Conservation (phyloP, 2,113 vertebrate genomes). For the Tyto alba region DNA sequence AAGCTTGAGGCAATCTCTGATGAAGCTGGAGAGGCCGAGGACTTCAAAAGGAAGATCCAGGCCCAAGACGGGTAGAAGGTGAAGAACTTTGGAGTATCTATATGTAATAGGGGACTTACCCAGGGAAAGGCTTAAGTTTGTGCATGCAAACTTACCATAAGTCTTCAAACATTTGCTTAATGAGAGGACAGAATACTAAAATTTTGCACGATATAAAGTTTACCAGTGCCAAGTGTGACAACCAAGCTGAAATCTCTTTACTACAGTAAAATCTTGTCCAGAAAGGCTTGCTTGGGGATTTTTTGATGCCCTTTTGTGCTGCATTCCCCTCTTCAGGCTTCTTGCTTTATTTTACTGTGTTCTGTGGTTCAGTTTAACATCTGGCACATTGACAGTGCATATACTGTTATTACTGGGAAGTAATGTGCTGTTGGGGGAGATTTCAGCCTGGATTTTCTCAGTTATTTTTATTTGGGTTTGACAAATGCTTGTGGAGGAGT, state of each 20-base stretch:
- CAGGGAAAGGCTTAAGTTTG: background rate
- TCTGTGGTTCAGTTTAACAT: background rate
- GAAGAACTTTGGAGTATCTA: constrained; percentile 39
- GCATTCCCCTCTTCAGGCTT: background rate
- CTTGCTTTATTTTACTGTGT: background rate
- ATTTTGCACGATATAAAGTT: background rate
- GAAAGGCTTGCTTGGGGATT: background rate
- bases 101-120: background rate
- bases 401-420: background rate
- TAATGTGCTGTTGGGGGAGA: background rate
- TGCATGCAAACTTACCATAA: background rate
- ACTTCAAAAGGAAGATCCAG: constrained; percentile 92
- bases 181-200: background rate
- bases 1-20: constrained; percentile 92
- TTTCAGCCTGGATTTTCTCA: background rate
- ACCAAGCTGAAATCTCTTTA: background rate
- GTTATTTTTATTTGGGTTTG: background rate
- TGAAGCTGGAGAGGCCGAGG: constrained; percentile 92
- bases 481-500: background rate
- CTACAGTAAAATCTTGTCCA: background rate
- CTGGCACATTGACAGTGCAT: rapidly evolving
- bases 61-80: constrained; percentile 93
- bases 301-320: background rate
- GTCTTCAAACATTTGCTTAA: background rate
- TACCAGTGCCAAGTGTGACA: background rate